phyloP scores from a whole-genome alignment of 1,140 invertebrate genomes.

The Danaus plexippus region DNA sequence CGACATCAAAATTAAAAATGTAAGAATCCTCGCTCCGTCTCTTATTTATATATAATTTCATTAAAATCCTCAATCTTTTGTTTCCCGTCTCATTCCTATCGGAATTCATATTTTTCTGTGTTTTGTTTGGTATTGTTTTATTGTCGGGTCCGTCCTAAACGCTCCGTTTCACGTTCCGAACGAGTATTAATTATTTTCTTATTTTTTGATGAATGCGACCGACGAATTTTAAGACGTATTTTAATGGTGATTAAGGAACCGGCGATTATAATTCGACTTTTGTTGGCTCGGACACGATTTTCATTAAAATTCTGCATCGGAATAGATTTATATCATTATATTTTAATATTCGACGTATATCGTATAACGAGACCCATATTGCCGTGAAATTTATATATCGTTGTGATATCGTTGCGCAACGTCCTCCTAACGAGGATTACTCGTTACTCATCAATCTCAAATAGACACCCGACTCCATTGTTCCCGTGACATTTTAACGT shows the following conservation, averaged over 20 bases:
- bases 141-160: slow-evolving; percentile 58
- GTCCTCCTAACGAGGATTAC: slow-evolving; percentile 49
- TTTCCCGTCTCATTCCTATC: slow-evolving; percentile 59
- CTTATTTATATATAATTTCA: slow-evolving; percentile 72
- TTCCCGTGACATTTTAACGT: slow-evolving; percentile 67
- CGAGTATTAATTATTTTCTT: slow-evolving; percentile 70
- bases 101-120: slow-evolving; percentile 72
- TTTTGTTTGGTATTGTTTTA: slow-evolving; percentile 70
- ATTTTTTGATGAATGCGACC: slow-evolving; percentile 62
- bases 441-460: slow-evolving; percentile 66
- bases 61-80: slow-evolving; percentile 71
- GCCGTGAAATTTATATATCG: slow-evolving; percentile 29
- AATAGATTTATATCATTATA: slow-evolving; percentile 43
- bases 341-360: slow-evolving; percentile 60
- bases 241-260: slow-evolving; percentile 48
- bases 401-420: slow-evolving; percentile 57
- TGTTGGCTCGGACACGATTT: slow-evolving; percentile 43
- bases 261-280: slow-evolving; percentile 40
- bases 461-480: slow-evolving; percentile 60
- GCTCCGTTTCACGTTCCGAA: slow-evolving; percentile 51
- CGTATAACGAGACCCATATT: slow-evolving; percentile 62
- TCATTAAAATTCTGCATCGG: slow-evolving; percentile 36
- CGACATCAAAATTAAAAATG: slow-evolving; percentile 67
- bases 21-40: slow-evolving; percentile 69
- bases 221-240: slow-evolving; percentile 54